These are phyloP conservation scores for Gymnosoma rotundatum DNA, from an alignment of 2,888 invertebrate genomes.

Conservation along the genomic window DNA sequence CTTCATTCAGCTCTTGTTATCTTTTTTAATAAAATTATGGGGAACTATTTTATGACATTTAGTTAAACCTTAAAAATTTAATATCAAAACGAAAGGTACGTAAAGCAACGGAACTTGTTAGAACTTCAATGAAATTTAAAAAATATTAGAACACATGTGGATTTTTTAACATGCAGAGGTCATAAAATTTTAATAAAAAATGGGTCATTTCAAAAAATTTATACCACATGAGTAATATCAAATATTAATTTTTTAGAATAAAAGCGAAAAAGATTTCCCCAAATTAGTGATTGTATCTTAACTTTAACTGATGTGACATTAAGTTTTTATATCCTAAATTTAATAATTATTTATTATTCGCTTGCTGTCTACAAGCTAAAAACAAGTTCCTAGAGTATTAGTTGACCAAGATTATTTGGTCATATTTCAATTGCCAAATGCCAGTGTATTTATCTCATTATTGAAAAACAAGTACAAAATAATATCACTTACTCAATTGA, in stretches of 20 bases:
- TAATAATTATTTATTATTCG: no score
- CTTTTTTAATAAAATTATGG: conserved; percentile 20
- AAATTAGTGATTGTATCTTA: no score
- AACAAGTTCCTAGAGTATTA: no score
- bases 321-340: no score
- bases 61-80: conserved; percentile 48
- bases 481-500: conserved; percentile 35
- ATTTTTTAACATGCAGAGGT: not conserved
- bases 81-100: not conserved
- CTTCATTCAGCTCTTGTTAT: conserved; percentile 40
- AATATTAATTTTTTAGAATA: not conserved
- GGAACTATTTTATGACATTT: conserved; percentile 47
- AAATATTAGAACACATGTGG: not conserved
- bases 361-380: no score
- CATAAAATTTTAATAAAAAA: not conserved
- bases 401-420: no score
- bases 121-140: not conserved
- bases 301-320: no score
- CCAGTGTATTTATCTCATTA: not conserved
- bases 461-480: not conserved
- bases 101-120: not conserved
- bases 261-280: no score
- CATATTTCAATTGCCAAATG: no score
- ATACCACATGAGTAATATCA: not conserved
- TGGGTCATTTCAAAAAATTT: not conserved